These are phyloP conservation scores for Sinocyclocheilus grahami DNA, from an alignment of 2,113 vertebrate species.

Conservation along the genomic window DNA sequence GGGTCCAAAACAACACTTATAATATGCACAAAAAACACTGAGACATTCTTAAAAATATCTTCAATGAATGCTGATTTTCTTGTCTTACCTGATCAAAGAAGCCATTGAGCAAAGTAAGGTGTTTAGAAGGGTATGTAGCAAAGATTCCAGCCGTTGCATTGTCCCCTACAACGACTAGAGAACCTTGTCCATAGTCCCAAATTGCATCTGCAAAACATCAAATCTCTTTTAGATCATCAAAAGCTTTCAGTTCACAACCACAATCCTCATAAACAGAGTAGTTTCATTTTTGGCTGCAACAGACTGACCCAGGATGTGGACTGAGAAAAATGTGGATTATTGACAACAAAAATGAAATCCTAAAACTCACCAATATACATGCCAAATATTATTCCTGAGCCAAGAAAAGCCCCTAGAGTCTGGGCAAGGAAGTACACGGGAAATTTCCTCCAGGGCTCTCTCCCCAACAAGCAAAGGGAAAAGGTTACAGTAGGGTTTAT, in stretches of 20 bases:
- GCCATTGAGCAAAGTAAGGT: slow-evolving; percentile 82
- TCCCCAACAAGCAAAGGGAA: slow-evolving; percentile 83
- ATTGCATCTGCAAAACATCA: slow-evolving; percentile 77
- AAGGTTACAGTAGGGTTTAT: slow-evolving; percentile 89
- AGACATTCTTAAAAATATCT: neutral
- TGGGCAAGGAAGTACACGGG: slow-evolving; percentile 80
- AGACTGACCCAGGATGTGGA: slow-evolving; percentile 4
- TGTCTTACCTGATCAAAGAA: slow-evolving; percentile 85
- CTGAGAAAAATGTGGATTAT: slow-evolving; percentile 6
- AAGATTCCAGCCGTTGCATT: slow-evolving; percentile 88
- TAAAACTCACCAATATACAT: slow-evolving; percentile 81
- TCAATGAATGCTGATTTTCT: neutral
- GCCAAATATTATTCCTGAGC: slow-evolving; percentile 82
- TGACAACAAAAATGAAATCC: neutral
- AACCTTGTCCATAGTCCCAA: slow-evolving; percentile 73
- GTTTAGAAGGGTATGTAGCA: slow-evolving; percentile 84
- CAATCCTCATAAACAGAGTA: neutral
- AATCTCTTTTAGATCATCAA: neutral
- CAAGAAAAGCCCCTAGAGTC: slow-evolving; percentile 84
- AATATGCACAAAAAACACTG: neutral
- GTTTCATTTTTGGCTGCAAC: slow-evolving; percentile 2
- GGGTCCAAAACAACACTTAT: neutral
- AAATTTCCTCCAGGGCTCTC: slow-evolving; percentile 77
- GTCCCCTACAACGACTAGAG: slow-evolving; percentile 71
- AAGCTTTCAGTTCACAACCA: neutral